Evolutionary conservation across 2,797 vertebrate genomes (phyloP).

Genomic region (Centroberyx gerrardi): DNA sequence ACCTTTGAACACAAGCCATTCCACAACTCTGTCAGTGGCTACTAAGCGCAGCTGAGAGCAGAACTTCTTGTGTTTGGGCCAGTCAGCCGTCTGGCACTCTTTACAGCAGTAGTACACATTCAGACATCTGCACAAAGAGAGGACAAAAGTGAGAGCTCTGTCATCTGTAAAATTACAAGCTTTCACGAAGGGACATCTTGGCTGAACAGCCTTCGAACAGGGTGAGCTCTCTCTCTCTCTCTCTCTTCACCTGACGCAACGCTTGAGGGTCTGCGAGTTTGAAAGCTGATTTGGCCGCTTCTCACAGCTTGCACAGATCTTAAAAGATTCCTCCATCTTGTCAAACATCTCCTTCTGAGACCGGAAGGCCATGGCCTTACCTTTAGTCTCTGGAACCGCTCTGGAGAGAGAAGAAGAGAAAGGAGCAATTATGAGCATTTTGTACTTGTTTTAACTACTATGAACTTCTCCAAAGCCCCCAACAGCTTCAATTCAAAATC

Average conservation of each 20-base stretch:
- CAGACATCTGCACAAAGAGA: slow-evolving; percentile 87
- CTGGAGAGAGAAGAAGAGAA: slow-evolving; percentile 68
- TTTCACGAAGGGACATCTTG: neutral
- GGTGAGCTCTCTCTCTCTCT: neutral
- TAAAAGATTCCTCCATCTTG: slow-evolving; percentile 95
- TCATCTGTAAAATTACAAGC: neutral
- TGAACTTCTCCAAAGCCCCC: too few relatives aligned
- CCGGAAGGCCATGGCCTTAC: slow-evolving; percentile 78
- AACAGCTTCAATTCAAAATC: too few relatives aligned
- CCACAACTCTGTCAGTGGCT: slow-evolving; percentile 91
- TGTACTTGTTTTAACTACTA: too few relatives aligned
- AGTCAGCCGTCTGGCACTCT: slow-evolving; percentile 91
- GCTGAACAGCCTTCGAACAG: neutral
- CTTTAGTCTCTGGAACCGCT: slow-evolving; percentile 77
- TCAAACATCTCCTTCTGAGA: slow-evolving; percentile 95
- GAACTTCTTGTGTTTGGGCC: slow-evolving; percentile 91
- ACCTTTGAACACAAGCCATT: slow-evolving; percentile 96
- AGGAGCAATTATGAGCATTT: neutral
- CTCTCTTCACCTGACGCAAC: slow-evolving; percentile 89
- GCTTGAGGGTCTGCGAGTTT: slow-evolving; percentile 86
- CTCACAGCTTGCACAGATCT: slow-evolving; percentile 89
- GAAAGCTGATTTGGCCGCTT: slow-evolving; percentile 83
- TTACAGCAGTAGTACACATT: slow-evolving; percentile 94
- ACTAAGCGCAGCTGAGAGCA: slow-evolving; percentile 89
- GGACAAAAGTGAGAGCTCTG: neutral